Base-by-base conservation (phyloP, 1,140 invertebrate species). In the Halotydeus destructor region DNA sequence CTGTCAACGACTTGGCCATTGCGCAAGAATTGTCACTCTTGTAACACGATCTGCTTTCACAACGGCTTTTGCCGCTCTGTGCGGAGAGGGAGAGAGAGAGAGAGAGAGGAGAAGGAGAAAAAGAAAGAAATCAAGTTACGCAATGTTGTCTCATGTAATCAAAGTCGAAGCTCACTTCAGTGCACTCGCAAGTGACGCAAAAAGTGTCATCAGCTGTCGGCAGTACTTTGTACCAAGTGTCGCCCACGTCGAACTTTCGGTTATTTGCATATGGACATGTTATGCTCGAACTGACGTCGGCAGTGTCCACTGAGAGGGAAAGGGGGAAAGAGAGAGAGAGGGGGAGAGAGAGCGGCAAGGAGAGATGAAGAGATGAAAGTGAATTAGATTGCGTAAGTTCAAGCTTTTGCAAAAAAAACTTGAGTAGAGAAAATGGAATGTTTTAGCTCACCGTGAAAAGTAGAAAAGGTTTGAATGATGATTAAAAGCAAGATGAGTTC, bases 161-260 rank as follows among this genome's bases (percentile, higher is more conserved):
- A n/a, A n/a, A n/a, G 8, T 38, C 4, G 28, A 25, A 16, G 4
- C 18, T 39, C 5, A 39, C 38, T 18, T 39, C 21, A 21, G 9
- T 25, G 19, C 38, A 39, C 11, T 25, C 28, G 23, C 38, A 39
- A 16, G 19, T 24, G 21, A 39, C 19, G 28, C 38, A 39, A 39
- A 22, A 39, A 3, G 24, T 22, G 6, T 16, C 9, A 14, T 25
- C 38, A 2, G 18, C 16, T 21, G 19, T 39, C 16, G 25, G 23
- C n/a, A 39, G 19, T 39, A 22, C 14, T 39, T 26, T 21, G n/a
- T 22, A 25, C 38, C 38, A 39, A 23, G 18, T 39, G 12, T 39
- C 38, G 9, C 38, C 38, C 2, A 18, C 18, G 14, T 18, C 18
- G 24, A 26, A 39, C 19, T 11, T 12, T 39, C 14, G n/a, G n/a